Evolutionary conservation across 2,797 vertebrate genomes (phyloP), one percentile per base, ranked within the genome.

Genomic region (Coregonus suidteri): DNA sequence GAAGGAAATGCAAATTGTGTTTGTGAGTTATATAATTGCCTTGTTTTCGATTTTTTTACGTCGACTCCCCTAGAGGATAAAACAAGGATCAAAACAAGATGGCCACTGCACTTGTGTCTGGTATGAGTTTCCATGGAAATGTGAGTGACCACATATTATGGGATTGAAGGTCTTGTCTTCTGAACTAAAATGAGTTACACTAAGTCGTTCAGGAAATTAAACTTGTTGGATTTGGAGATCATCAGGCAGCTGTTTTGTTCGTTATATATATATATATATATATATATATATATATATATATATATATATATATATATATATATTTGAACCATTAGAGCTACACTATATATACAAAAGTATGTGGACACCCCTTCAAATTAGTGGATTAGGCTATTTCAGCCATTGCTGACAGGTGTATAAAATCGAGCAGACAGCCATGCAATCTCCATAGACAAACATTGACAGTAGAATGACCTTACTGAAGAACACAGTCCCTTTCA

Each of bases 1-100:
- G 79, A 78, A 71, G 53, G 70, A 83, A 83, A 83, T 86, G 85
- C 81, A 80, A 84, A 86, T 86, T 56, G 75, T 81, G 79, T 85
- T 83, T 79, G 75, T 77, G 81, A 83, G 54, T 75, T 54, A 20
- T 47, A 20, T 77, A 82, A 83, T 76, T 73, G 66, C 75, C 65
- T 79, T 75, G 79, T 75, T 79, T 54, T 71, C 35, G 66, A 1
- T 5, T 20, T 20, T 71, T 71, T 47, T 75, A 64, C 25, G 53
- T 20, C 62, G 30, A 62, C 47, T 78, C 82, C 77, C 79, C 66
- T 71, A n/a, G 78, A 84, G 80, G 53, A 72, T 52, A 51, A 79
- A 77, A 73, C 74, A 37, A 62, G 65, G 74, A 62, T 56, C 56
- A 78, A 79, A 71, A 77, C 74, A 79, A 79, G 75, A 81, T 47